phyloP scores from a whole-genome alignment of 2,888 invertebrate species.

The Hyposoter dolosus region DNA sequence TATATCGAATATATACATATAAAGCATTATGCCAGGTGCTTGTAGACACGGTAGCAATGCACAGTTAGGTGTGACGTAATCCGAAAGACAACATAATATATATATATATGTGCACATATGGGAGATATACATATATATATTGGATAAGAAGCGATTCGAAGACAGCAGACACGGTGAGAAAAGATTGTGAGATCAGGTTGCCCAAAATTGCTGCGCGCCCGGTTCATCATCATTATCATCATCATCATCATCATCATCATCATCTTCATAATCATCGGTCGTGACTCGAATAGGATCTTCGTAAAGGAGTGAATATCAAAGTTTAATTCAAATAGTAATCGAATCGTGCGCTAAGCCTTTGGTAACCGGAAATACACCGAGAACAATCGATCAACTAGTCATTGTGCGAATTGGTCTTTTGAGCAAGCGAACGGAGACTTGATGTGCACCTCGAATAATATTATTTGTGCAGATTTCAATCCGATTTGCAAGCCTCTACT shows the following conservation, averaged over 20 bases:
- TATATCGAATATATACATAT: neutral
- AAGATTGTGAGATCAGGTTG: constrained; percentile 50
- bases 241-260: constrained; percentile 55
- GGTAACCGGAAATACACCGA: constrained; percentile 45
- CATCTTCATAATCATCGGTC: constrained; percentile 56
- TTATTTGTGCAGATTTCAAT: constrained; percentile 42
- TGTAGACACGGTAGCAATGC: constrained; percentile 58
- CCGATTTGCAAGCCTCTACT: neutral
- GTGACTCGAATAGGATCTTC: constrained; percentile 55
- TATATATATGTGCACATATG: neutral
- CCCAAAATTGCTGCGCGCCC: constrained; percentile 56
- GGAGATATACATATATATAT: neutral
- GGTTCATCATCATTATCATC: constrained; percentile 48
- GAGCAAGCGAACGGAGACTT: neutral
- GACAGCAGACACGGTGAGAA: constrained; percentile 47
- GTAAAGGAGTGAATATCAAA: constrained; percentile 32
- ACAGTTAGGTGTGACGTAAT: constrained; percentile 79
- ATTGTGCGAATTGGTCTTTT: constrained; percentile 29
- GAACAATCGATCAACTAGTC: constrained; percentile 59
- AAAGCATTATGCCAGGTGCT: constrained; percentile 40
- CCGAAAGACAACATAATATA: constrained; percentile 28
- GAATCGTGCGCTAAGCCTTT: constrained; percentile 55
- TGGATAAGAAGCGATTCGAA: constrained; percentile 10
- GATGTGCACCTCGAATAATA: neutral
- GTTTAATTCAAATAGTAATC: constrained; percentile 58